These are phyloP conservation scores for Schizopygopsis pylzovi DNA, from an alignment of 2,797 vertebrate species.

Conservation along the genomic window DNA sequence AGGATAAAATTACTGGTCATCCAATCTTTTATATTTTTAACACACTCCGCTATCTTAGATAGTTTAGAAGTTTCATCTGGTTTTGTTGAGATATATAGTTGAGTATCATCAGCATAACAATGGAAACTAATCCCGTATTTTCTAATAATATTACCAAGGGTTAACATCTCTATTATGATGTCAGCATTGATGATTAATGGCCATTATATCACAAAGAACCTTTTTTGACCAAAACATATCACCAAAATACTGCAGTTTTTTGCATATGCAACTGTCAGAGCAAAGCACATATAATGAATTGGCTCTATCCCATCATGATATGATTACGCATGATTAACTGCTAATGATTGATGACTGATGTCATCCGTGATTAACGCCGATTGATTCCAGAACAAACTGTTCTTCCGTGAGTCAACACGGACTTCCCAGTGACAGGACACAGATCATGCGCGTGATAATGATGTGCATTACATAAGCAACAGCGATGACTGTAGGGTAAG, in stretches of 20 bases:
- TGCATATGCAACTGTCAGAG: neutral
- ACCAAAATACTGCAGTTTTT: neutral
- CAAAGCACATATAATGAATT: neutral
- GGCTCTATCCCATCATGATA: neutral
- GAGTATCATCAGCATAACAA: too few species aligned
- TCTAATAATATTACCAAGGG: too few species aligned
- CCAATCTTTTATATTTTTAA: too few species aligned
- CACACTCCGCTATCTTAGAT: too few species aligned
- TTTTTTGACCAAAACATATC: neutral
- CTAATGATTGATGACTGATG: constrained; percentile 6
- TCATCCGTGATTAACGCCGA: neutral
- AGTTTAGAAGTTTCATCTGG: too few species aligned
- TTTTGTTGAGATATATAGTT: too few species aligned
- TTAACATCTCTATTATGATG: neutral
- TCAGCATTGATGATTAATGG: neutral
- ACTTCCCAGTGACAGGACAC: constrained; percentile 30
- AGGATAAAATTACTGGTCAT: too few species aligned
- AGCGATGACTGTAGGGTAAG: neutral
- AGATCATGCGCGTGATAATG: constrained; percentile 15
- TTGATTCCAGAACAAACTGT: neutral
- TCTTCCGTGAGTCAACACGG: constrained; percentile 17
- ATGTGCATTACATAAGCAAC: constrained; percentile 32
- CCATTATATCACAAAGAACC: neutral
- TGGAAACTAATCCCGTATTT: too few species aligned
- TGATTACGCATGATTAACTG: neutral